phyloP scores from a whole-genome alignment of 2,113 vertebrate genomes.

The Machaerirhynchus nigripectus region DNA sequence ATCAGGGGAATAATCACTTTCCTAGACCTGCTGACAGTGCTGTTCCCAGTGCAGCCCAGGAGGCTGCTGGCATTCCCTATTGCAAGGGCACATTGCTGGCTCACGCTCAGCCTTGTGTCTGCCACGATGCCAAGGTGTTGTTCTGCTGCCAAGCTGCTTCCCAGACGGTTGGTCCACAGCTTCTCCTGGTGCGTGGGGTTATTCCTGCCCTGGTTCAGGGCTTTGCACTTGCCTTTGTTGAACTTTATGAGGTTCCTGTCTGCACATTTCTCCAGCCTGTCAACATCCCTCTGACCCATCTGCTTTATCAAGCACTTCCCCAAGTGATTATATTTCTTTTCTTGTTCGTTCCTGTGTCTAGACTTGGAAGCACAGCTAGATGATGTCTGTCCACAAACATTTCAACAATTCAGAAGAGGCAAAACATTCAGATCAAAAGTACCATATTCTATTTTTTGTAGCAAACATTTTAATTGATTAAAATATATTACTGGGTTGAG shows the following conservation, averaged over 20 bases:
- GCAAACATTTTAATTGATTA: neutral
- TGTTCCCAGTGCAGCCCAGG: neutral
- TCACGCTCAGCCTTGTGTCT: neutral
- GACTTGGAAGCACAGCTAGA: neutral
- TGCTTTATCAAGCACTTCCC: neutral
- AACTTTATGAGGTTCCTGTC: neutral
- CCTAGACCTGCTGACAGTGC: neutral
- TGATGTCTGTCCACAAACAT: neutral
- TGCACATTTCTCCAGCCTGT: neutral
- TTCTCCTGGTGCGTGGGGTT: neutral
- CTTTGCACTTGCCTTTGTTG: neutral
- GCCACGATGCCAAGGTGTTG: neutral
- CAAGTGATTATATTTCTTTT: neutral
- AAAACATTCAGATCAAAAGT: neutral
- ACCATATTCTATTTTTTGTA: neutral
- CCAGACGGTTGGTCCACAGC: neutral
- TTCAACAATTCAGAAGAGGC: neutral
- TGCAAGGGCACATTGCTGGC: neutral
- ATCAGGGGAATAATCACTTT: neutral
- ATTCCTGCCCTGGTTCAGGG: neutral
- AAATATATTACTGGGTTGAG: neutral
- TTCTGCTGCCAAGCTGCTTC: neutral
- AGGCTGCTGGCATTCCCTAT: neutral
- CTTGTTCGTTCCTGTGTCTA: neutral
- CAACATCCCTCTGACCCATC: neutral